Base-by-base conservation (phyloP, 1,140 invertebrate genomes). In the Eulimnadia texana region DNA sequence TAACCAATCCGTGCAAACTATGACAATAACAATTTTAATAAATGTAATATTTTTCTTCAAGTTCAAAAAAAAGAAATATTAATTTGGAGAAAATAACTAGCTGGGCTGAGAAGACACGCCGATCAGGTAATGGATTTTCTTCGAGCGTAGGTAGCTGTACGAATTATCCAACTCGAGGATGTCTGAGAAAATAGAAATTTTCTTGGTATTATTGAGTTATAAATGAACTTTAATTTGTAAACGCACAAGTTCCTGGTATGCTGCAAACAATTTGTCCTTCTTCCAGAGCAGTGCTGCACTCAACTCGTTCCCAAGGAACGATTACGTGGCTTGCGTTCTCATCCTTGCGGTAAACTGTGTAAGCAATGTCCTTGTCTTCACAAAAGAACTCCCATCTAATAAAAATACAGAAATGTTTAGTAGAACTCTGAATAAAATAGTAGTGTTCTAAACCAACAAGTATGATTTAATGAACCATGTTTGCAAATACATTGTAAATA, bases 321-420 rank as follows among this genome's bases (percentile, higher is more conserved):
- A 88, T 76, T 60, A 83, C 76, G 3, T 73, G 77, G 64, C 80
- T 77, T 29, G 76, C 76, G 1, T 84, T 85, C 58, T 83, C 75
- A 3, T 77, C 74, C 64, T 83, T 81, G 63, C 79, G 78, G 25
- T 80, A 75, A 24, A 95, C 80, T 51, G 84, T 81, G 72, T 93
- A 95, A 67, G 86, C 88, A 59, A 95, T 93, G 70, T 94, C 91
- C 70, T 92, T 85, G 61, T 80, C 82, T 64, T 92, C 86, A 0
- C 88, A 85, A 65, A 83, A 80, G 68, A 93, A 91, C 67, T 92
- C 88, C 90, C 90, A 95, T 63, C 90, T 93, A 63, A 68, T 72
- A 70, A 68, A 64, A 42, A 9, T 16, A 42, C 6, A 42, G 16
- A 6, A 42, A 42, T 42, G 6, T 42, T 6, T 42, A 16, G 6